These are phyloP conservation scores for Hylyphantes graminicola DNA, from an alignment of 1,140 invertebrate species.

Conservation along the genomic window DNA sequence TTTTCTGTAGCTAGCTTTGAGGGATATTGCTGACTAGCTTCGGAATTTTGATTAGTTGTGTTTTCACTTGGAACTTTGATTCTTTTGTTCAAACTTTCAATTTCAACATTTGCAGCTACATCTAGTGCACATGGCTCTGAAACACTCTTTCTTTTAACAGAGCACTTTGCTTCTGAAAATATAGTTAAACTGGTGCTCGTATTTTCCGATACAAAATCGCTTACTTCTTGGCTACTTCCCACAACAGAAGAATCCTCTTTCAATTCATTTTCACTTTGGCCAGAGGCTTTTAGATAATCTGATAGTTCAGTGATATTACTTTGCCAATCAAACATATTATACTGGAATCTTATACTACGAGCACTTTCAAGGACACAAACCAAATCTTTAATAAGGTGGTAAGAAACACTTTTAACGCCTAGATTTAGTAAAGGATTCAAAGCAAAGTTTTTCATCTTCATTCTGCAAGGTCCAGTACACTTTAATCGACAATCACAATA, in stretches of 20 bases:
- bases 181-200: not conserved
- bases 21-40: too few species aligned
- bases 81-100: slow-evolving; percentile 9
- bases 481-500: slow-evolving; percentile 5
- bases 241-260: not conserved
- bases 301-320: slow-evolving; percentile 10
- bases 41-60: too few species aligned
- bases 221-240: not conserved
- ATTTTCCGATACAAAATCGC: not conserved
- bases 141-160: slow-evolving; percentile 20
- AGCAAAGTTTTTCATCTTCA: not conserved
- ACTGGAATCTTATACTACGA: slow-evolving; percentile 39
- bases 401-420: slow-evolving; percentile 32
- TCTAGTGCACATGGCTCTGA: not conserved
- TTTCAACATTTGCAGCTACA: slow-evolving; percentile 30
- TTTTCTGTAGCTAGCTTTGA: too few species aligned
- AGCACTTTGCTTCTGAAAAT: not conserved
- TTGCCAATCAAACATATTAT: slow-evolving; percentile 46
- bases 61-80: not conserved
- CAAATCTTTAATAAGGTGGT: slow-evolving; percentile 24
- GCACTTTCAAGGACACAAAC: slow-evolving; percentile 26
- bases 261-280: not conserved
- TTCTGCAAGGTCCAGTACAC: slow-evolving; percentile 32
- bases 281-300: slow-evolving; percentile 1
- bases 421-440: slow-evolving; percentile 34